These are phyloP conservation scores for Melitaea athalia DNA, from an alignment of 2,888 invertebrate species.

Conservation along the genomic window DNA sequence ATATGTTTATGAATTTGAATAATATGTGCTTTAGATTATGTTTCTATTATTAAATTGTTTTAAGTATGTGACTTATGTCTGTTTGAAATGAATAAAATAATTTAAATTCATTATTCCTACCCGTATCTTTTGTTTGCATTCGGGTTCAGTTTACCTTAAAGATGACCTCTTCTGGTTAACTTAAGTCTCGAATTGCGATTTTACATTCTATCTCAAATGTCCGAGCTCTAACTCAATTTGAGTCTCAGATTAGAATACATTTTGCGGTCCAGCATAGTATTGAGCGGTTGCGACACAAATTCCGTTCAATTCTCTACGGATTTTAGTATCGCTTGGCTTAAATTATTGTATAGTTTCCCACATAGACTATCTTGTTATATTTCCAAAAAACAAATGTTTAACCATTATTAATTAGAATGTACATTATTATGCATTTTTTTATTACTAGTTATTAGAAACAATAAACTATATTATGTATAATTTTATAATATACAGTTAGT, in stretches of 20 bases:
- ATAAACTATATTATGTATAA: too few relatives aligned
- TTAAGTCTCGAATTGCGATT: constrained; percentile 7
- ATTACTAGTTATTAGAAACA: too few relatives aligned
- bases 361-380: constrained; percentile 19
- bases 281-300: constrained; percentile 48
- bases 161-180: not conserved
- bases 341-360: constrained; percentile 30
- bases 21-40: too few relatives aligned
- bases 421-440: not conserved
- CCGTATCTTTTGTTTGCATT: too few relatives aligned
- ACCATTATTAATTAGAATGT: too few relatives aligned
- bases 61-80: too few relatives aligned
- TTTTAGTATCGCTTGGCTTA: constrained; percentile 19
- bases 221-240: constrained; percentile 13
- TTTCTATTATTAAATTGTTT: too few relatives aligned
- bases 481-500: too few relatives aligned
- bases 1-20: too few relatives aligned
- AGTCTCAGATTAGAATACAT: constrained; percentile 32
- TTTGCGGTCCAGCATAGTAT: constrained; percentile 42
- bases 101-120: too few relatives aligned
- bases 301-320: constrained; percentile 37
- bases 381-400: constrained; percentile 8
- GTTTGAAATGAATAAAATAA: too few relatives aligned
- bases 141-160: not conserved
- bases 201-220: constrained; percentile 8